Evolutionary conservation across 2,888 invertebrate species (phyloP).

Genomic region (Mythimna impura): DNA sequence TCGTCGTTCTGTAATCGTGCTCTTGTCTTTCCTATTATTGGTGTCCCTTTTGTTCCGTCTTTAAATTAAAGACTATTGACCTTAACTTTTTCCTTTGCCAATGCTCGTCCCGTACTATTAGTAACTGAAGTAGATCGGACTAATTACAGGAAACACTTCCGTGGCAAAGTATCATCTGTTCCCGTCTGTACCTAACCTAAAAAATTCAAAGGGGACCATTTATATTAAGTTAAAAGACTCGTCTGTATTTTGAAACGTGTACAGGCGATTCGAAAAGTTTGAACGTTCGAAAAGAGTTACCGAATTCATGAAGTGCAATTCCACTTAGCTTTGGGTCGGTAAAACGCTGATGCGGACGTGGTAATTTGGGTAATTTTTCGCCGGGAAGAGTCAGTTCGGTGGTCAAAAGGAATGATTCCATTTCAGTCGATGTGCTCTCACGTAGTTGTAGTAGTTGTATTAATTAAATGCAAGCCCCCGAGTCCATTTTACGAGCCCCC

Average conservation of each 20-base stretch:
- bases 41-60: constrained; percentile 83
- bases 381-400: constrained; percentile 77
- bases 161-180: constrained; percentile 62
- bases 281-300: constrained; percentile 60
- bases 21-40: constrained; percentile 82
- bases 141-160: constrained; percentile 71
- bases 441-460: constrained; percentile 86
- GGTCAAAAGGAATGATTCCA: constrained; percentile 86
- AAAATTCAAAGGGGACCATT: constrained; percentile 42
- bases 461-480: constrained; percentile 89
- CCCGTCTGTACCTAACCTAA: constrained; percentile 38
- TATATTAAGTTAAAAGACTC: constrained; percentile 44
- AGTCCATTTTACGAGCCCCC: constrained; percentile 87
- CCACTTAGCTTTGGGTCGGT: constrained; percentile 66
- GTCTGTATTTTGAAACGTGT: constrained; percentile 28
- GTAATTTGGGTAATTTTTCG: constrained; percentile 80
- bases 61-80: constrained; percentile 87
- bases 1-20: constrained; percentile 80
- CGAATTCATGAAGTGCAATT: constrained; percentile 68
- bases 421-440: constrained; percentile 83
- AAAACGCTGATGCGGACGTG: constrained; percentile 72
- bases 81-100: constrained; percentile 80
- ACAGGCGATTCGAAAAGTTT: constrained; percentile 43
- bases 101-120: constrained; percentile 69
- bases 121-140: constrained; percentile 72